Percentiles rank a stretch among this genome's conserved stretches.
Conservation (phyloP, 1,140 invertebrate genomes). For the Luehdorfia chinensis region DNA sequence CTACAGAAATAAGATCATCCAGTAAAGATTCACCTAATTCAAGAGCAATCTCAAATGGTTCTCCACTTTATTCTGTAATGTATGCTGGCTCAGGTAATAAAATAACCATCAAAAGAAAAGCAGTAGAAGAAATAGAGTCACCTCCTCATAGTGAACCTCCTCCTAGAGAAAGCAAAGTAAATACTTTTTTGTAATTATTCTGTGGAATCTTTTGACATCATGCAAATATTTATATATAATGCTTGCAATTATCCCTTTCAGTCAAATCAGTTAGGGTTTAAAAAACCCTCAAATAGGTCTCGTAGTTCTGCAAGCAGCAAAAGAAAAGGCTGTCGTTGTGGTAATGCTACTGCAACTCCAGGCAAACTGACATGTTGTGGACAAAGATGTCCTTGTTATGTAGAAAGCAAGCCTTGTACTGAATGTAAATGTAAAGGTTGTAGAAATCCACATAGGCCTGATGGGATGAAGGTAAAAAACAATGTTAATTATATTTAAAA, state of each 20-base stretch:
- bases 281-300: slow-evolving; percentile 74
- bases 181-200: slow-evolving; percentile 16
- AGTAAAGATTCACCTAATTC: slow-evolving; percentile 72
- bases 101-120: slow-evolving; percentile 89
- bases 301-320: slow-evolving; percentile 69
- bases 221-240: slow-evolving; percentile 7
- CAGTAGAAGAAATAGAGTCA: slow-evolving; percentile 74
- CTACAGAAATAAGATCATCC: slow-evolving; percentile 51
- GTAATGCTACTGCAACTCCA: slow-evolving; percentile 91
- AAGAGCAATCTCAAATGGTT: slow-evolving; percentile 81
- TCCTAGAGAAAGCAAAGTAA: slow-evolving; percentile 58
- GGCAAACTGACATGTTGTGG: slow-evolving; percentile 95
- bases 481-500: slow-evolving; percentile 12
- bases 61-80: slow-evolving; percentile 87
- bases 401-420: slow-evolving; percentile 89
- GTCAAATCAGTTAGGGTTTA: slow-evolving; percentile 70
- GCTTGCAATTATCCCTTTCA: slow-evolving; percentile 34
- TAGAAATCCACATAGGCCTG: slow-evolving; percentile 90
- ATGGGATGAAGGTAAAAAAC: slow-evolving; percentile 84
- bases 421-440: slow-evolving; percentile 94
- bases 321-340: slow-evolving; percentile 91
- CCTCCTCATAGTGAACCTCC: slow-evolving; percentile 35
- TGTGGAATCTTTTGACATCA: slow-evolving; percentile 4
- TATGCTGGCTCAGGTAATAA: slow-evolving; percentile 88
- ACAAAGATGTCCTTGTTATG: slow-evolving; percentile 95